Base-by-base conservation (phyloP, 2,113 vertebrate species). In the Heterocephalus glaber region DNA sequence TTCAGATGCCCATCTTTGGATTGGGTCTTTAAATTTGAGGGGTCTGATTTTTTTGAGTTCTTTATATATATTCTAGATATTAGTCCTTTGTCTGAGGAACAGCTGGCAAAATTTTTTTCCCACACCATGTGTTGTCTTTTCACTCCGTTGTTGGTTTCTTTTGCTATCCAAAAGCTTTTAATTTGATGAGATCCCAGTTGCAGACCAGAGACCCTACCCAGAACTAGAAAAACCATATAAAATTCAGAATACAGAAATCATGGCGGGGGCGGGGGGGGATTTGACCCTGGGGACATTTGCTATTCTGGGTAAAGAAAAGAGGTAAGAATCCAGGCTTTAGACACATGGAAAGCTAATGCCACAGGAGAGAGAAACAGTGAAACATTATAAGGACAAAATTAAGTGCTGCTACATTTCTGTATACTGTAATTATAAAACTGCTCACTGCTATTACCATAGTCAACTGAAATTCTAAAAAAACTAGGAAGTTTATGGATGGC, bases 401-500 rank as follows among this genome's bases (percentile, higher is more conserved):
- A 58, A 82, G 35, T 58, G n/a, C 79, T 26, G 7, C 12, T 41
- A 56, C 54, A 82, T 82, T 82, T 60, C 38, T 41, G 12, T 60
- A 38, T 41, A 60, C 12, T 58, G 22, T 38, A 82, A 56, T 60
- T 60, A 82, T 60, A 87, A 92, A 92, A 63, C 49, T 54, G 35
- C 4, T 93, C 47, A 54, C 60, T 80, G 82, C 26, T 91, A 87
- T 87, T 84, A 93, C 9, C 14, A 85, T 6, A 41, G 76, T 92
- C 68, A 96, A 79, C 0, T 72, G 22, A 12, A 88, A 93, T 47
- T 82, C 47, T 80, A 65, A 81, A 93, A 91, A 95, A 35, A 38
- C 60, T 56, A n/a, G n/a, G n/a, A n/a, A n/a, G n/a, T n/a, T n/a
- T n/a, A n/a, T n/a, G n/a, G n/a, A n/a, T 4, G 47, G 41, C 35